A percentile compares a stretch with the other conserved stretches of the same genome.
Evolutionary conservation across 2,888 invertebrate species (phyloP).

Genomic region (Nomada goodeniana): DNA sequence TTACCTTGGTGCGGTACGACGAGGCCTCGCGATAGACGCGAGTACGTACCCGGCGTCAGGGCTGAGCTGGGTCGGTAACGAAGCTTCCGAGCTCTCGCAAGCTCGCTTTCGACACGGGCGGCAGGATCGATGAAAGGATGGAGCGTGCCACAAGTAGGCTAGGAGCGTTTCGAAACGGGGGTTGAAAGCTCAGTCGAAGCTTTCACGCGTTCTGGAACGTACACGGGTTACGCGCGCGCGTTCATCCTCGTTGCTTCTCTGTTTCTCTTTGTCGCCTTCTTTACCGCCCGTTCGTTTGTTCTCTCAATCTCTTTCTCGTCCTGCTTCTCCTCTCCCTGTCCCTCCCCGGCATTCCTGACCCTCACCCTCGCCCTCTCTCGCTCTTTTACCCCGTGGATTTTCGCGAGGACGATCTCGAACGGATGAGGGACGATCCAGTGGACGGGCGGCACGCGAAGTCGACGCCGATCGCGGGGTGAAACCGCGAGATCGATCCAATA

Average conservation of each 20-base stretch:
- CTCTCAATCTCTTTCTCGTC: constrained; percentile 5
- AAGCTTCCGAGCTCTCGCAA: constrained; percentile 50
- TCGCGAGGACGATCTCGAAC: background rate
- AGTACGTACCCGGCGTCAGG: background rate
- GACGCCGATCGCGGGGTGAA: constrained; percentile 8
- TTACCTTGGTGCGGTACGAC: no score
- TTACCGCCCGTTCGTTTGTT: background rate
- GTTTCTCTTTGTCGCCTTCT: background rate
- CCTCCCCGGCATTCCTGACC: no score
- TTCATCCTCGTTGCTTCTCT: constrained; percentile 44
- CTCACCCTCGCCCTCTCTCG: background rate
- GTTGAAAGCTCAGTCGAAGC: constrained; percentile 81
- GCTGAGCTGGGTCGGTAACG: constrained; percentile 50
- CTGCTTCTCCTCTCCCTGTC: no score
- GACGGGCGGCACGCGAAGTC: constrained; percentile 48
- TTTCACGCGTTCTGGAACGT: constrained; percentile 79
- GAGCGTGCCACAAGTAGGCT: constrained; percentile 58
- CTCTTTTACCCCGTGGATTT: background rate
- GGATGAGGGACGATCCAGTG: background rate
- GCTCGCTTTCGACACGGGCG: constrained; percentile 38
- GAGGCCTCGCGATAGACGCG: no score
- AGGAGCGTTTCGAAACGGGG: constrained; percentile 69
- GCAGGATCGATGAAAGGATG: constrained; percentile 64
- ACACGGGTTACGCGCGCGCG: constrained; percentile 71
- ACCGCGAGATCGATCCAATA: constrained; percentile 1